phyloP scores from a whole-genome alignment of 2,113 vertebrate genomes.

The Phylloscopus trochilus region DNA sequence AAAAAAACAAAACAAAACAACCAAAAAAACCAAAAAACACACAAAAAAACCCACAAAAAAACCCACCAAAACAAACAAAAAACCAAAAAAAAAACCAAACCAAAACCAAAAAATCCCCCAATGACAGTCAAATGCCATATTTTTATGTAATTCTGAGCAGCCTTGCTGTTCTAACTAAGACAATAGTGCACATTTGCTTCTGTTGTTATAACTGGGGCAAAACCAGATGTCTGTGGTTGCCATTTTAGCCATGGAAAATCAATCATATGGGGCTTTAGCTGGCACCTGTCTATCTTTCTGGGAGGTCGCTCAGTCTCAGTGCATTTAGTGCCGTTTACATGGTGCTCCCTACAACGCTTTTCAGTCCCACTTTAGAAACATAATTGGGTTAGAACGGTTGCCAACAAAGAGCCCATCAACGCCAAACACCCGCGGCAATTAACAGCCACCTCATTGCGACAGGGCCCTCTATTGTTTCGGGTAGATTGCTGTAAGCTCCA shows the following conservation, averaged over 20 bases:
- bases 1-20: background rate
- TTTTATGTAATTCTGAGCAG: background rate
- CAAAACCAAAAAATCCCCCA: background rate
- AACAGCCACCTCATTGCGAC: background rate
- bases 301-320: constrained; percentile 27
- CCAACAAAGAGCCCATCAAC: constrained; percentile 21
- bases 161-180: background rate
- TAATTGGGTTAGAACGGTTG: constrained; percentile 55
- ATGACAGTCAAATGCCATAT: background rate
- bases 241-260: constrained; percentile 56
- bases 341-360: constrained; percentile 37
- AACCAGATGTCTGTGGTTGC: constrained; percentile 53
- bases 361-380: constrained; percentile 36
- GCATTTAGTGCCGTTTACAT: constrained; percentile 16
- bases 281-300: constrained; percentile 64
- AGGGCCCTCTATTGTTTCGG: constrained; percentile 12
- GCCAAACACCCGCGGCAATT: constrained; percentile 6
- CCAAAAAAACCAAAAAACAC: too few relatives aligned
- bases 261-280: constrained; percentile 61
- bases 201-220: background rate
- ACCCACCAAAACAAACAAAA: background rate
- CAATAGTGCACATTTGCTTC: background rate
- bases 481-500: background rate
- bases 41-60: too few relatives aligned
- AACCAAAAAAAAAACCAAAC: background rate